Conservation (phyloP, 2,113 vertebrate species). For the Sander vitreus region DNA sequence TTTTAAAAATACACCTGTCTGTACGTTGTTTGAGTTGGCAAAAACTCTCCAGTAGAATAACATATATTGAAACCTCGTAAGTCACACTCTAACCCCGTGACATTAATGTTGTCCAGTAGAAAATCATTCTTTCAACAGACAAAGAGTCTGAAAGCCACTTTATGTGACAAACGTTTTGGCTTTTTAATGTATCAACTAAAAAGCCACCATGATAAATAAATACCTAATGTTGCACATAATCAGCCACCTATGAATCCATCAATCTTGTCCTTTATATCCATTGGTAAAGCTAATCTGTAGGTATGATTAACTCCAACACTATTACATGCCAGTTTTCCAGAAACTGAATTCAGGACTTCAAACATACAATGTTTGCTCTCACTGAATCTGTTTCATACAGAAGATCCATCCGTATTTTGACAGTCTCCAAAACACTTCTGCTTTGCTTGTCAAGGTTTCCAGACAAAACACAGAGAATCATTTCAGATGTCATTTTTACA, state of each 20-base stretch:
- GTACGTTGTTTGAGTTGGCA: too few species aligned
- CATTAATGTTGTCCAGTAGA: neutral
- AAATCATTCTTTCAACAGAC: neutral
- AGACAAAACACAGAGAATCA: conserved; percentile 27
- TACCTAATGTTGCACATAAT: neutral
- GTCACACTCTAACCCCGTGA: too few species aligned
- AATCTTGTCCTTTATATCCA: neutral
- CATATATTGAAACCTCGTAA: too few species aligned
- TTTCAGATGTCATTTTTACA: conserved; percentile 32
- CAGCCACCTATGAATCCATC: neutral
- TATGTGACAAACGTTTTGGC: neutral
- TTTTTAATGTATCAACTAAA: neutral
- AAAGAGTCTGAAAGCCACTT: neutral
- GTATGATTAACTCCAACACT: neutral
- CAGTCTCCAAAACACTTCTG: neutral
- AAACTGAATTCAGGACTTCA: conserved; percentile 16
- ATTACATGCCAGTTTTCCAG: neutral
- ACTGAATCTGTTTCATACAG: neutral
- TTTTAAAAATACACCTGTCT: too few species aligned
- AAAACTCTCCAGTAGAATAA: too few species aligned
- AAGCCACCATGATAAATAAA: neutral
- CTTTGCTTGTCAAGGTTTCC: conserved; percentile 12
- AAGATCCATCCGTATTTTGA: neutral
- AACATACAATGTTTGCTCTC: neutral
- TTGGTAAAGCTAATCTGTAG: neutral